Conservation (phyloP, 1,140 invertebrate species). For the Whitmania pigra region DNA sequence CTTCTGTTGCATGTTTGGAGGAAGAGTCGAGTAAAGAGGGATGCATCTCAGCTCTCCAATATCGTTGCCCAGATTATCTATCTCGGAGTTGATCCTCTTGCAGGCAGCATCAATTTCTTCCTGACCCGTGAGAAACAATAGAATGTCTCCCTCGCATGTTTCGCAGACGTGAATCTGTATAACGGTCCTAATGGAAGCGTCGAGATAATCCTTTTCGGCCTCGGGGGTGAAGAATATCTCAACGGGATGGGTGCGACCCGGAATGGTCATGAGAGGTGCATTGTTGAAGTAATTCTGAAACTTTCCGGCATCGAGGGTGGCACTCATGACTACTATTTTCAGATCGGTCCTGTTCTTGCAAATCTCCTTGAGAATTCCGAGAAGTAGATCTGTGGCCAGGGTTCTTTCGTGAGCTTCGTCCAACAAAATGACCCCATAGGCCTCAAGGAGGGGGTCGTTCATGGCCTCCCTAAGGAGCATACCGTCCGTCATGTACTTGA, state of each 20-base stretch:
- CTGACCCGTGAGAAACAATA: constrained; percentile 87
- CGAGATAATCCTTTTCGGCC: constrained; percentile 92
- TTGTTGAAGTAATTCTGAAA: constrained; percentile 82
- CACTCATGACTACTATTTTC: constrained; percentile 92
- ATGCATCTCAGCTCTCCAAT: constrained; percentile 96
- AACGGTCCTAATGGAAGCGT: constrained; percentile 94
- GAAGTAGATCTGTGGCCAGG: constrained; percentile 82
- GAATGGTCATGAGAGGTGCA: constrained; percentile 97
- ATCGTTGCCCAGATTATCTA: constrained; percentile 88
- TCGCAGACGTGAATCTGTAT: constrained; percentile 99
- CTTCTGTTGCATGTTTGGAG: constrained; percentile 88
- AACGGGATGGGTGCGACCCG: constrained; percentile 86
- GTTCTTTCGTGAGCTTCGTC: constrained; percentile 95
- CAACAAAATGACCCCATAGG: constrained; percentile 80
- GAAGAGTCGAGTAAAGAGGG: constrained; percentile 92
- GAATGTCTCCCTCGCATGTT: constrained; percentile 77
- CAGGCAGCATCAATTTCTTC: constrained; percentile 99
- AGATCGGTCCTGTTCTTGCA: constrained; percentile 58
- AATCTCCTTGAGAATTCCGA: constrained; percentile 84
- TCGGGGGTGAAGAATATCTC: constrained; percentile 99
- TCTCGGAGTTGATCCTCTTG: constrained; percentile 88
- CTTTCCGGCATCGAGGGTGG: constrained; percentile 61
- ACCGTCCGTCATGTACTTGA: constrained; percentile 99
- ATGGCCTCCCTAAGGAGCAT: constrained; percentile 71
- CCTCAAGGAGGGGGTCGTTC: constrained; percentile 68